Conservation (phyloP, 2,888 invertebrate genomes). For the Octodonta nipae region DNA sequence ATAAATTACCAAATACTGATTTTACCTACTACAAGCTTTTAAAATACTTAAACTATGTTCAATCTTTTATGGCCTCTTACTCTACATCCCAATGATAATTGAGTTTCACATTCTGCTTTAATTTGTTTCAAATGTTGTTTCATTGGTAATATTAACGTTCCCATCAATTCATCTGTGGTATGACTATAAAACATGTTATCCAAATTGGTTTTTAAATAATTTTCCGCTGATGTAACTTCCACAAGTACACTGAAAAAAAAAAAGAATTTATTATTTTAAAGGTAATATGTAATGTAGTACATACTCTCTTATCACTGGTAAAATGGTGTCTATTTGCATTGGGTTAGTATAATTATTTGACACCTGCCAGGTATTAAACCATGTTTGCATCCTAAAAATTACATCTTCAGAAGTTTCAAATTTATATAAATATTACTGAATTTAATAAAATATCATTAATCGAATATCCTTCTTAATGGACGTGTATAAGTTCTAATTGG, state of each 20-base stretch:
- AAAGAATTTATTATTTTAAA: too few species aligned
- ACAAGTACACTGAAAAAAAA: conserved; percentile 36
- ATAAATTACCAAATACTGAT: too few species aligned
- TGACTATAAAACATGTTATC: conserved; percentile 43
- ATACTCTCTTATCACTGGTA: conserved; percentile 46
- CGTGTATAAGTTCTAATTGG: too few species aligned
- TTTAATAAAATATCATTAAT: too few species aligned
- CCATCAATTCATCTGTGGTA: conserved; percentile 48
- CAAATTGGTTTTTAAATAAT: conserved; percentile 40
- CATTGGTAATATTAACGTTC: conserved; percentile 42
- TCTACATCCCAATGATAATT: conserved; percentile 37
- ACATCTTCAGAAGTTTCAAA: not conserved
- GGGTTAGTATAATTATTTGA: conserved; percentile 50
- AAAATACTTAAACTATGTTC: too few species aligned
- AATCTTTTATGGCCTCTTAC: conserved; percentile 28
- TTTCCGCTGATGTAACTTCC: conserved; percentile 42
- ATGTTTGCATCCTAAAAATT: conserved; percentile 46
- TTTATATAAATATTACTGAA: too few species aligned
- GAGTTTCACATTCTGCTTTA: conserved; percentile 40
- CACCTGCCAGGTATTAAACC: conserved; percentile 62
- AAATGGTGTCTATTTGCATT: conserved; percentile 47
- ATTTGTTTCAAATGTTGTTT: conserved; percentile 39
- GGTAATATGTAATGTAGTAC: conserved; percentile 22
- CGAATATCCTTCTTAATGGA: too few species aligned
- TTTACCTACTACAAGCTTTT: too few species aligned